Evolutionary conservation across 2,113 vertebrate species (phyloP), one percentile per base, ranked within the genome.

Genomic region (Gallinago undulata): DNA sequence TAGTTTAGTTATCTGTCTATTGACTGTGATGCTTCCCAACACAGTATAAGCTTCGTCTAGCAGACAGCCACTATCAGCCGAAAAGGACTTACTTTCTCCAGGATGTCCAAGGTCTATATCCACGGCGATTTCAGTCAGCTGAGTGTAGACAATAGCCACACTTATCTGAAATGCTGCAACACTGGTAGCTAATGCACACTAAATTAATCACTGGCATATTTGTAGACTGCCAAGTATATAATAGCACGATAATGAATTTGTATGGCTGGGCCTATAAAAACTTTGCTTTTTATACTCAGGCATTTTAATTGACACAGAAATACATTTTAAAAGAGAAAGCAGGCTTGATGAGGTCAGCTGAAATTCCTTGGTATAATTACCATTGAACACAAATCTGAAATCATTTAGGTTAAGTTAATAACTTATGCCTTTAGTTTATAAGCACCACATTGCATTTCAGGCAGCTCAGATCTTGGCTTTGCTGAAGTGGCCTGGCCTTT

Each of bases 371-470:
- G 87, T 96, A 79, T 97, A 96, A 97, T 96, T 96, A 96, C 94
- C 95, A 96, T 96, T 96, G 96, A 97, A 97, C 95, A 95, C 92
- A 96, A 97, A 97, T 96, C 96, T 96, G 96, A 96, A 97, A 97
- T 97, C 96, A 96, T 97, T 97, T 97, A 97, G 79, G 78, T 97
- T 96, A 96, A 96, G 96, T 97, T 97, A 97, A 97, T 96, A 97
- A 96, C 80, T 91, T 96, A 90, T 95, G 92, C 94, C 93, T 96
- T 82, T 91, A 87, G 94, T 96, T 97, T 97, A 96, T 96, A 97
- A 97, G 96, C 94, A 95, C 66, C 45, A 1, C 95, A 94, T 97
- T 96, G 89, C 91, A 92, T 96, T 93, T 94, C 94, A 96, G 91
- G 88, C 92, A 92, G 84, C 92, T 96, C 95, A 95, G 94, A 96